These are phyloP conservation scores for Hiodon alosoides DNA, from an alignment of 2,113 vertebrate genomes.

Conservation along the genomic window DNA sequence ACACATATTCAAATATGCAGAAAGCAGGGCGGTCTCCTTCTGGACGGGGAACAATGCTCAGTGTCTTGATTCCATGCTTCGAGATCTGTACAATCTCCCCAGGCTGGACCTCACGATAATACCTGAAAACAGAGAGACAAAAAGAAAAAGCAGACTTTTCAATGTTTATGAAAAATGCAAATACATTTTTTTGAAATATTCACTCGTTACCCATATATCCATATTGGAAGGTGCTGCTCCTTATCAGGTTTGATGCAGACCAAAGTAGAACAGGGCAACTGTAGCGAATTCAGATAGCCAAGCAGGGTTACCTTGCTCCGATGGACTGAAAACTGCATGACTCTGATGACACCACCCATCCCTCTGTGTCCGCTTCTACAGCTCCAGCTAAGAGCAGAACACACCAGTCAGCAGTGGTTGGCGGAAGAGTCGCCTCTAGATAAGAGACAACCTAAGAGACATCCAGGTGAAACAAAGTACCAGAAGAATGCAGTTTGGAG, in stretches of 20 bases:
- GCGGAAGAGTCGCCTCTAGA: no score
- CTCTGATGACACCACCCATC: slow-evolving; percentile 97
- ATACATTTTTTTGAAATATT: no score
- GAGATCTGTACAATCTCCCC: slow-evolving; percentile 97
- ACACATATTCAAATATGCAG: slow-evolving; percentile 99
- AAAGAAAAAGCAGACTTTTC: background rate
- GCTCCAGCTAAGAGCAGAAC: slow-evolving; percentile 53
- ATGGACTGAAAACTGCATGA: slow-evolving; percentile 98
- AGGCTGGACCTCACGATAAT: slow-evolving; percentile 86
- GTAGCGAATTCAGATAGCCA: background rate
- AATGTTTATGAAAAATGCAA: no score
- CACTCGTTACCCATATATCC: no score
- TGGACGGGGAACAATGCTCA: slow-evolving; percentile 75
- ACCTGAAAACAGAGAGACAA: slow-evolving; percentile 63
- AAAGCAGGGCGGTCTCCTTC: slow-evolving; percentile 81
- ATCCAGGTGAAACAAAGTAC: slow-evolving; percentile 35
- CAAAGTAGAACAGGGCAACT: no score
- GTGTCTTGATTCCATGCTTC: slow-evolving; percentile 70
- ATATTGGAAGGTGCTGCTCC: no score
- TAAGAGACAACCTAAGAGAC: background rate
- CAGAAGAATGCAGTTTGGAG: slow-evolving; percentile 70
- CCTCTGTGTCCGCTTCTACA: slow-evolving; percentile 80
- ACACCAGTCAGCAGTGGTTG: background rate
- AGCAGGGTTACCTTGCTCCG: slow-evolving; percentile 76
- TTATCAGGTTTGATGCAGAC: no score